These are phyloP conservation scores for Gonatopus flavifemur DNA, from an alignment of 1,140 invertebrate genomes.

Conservation along the genomic window DNA sequence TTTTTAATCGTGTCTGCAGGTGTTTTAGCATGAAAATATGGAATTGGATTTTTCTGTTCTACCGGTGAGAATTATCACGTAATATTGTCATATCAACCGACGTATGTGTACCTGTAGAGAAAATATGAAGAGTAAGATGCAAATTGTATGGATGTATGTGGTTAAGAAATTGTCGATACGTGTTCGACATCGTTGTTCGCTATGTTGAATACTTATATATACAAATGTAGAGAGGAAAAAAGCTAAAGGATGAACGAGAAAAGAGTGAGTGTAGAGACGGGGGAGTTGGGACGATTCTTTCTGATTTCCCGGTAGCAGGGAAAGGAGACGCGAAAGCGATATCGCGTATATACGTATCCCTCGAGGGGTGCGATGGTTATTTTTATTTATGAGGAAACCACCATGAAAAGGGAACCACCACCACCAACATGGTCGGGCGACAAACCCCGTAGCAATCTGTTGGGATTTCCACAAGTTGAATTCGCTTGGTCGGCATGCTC, in stretches of 20 bases:
- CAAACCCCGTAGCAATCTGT: constrained; percentile 41
- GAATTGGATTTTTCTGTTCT: too few relatives aligned
- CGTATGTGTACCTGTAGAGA: too few relatives aligned
- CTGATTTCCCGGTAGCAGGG: constrained; percentile 37
- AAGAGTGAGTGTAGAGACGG: constrained; percentile 16
- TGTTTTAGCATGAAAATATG: too few relatives aligned
- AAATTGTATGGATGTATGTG: too few relatives aligned
- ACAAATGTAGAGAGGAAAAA: constrained; percentile 14
- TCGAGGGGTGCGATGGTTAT: constrained; percentile 51
- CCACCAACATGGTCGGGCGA: constrained; percentile 30
- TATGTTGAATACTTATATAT: too few relatives aligned
- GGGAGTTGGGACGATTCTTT: constrained; percentile 42
- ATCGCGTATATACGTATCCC: constrained; percentile 50
- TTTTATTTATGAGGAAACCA: constrained; percentile 60
- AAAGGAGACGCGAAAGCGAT: constrained; percentile 42
- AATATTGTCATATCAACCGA: too few relatives aligned
- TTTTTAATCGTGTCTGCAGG: too few relatives aligned
- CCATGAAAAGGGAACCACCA: constrained; percentile 50
- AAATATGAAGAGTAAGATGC: too few relatives aligned
- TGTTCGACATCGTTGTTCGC: too few relatives aligned
- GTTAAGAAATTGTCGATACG: too few relatives aligned
- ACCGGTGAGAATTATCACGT: too few relatives aligned
- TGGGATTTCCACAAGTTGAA: constrained; percentile 57
- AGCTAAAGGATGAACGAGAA: constrained; percentile 19
- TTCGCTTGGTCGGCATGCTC: constrained; percentile 40